Evolutionary conservation across 2,113 vertebrate genomes (phyloP).

Genomic region (Mesoclemmys tuberculata): DNA sequence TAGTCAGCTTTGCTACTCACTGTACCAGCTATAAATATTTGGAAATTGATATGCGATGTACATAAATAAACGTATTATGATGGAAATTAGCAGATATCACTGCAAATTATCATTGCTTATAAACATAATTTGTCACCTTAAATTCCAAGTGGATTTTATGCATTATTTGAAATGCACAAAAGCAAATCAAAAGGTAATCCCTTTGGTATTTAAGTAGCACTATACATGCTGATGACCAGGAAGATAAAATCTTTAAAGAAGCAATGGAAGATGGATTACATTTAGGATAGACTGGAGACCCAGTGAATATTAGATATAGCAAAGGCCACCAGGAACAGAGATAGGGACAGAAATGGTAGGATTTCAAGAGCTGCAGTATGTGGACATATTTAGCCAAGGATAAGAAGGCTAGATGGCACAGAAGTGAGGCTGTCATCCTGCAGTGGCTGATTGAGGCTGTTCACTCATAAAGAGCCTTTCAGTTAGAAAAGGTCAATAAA

Average conservation of each 20-base stretch:
- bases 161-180: not conserved
- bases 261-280: constrained; percentile 9
- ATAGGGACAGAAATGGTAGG: not conserved
- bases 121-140: not conserved
- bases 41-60: not conserved
- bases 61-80: not conserved
- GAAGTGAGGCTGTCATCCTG: accelerated
- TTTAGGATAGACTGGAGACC: constrained; percentile 1
- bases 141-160: not conserved
- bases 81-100: not conserved
- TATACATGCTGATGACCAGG: not conserved
- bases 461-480: not conserved
- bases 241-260: constrained; percentile 20
- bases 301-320: not conserved
- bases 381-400: not conserved
- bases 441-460: accelerated
- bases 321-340: not conserved
- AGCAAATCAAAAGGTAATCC: not conserved
- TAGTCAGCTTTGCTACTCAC: not conserved
- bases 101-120: not conserved
- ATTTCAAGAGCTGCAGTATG: not conserved
- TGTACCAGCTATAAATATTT: not conserved
- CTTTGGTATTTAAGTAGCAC: not conserved
- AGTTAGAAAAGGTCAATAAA: not conserved
- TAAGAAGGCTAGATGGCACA: not conserved